Conservation (phyloP, 2,888 invertebrate species). For the Tromatobia lineatoria region DNA sequence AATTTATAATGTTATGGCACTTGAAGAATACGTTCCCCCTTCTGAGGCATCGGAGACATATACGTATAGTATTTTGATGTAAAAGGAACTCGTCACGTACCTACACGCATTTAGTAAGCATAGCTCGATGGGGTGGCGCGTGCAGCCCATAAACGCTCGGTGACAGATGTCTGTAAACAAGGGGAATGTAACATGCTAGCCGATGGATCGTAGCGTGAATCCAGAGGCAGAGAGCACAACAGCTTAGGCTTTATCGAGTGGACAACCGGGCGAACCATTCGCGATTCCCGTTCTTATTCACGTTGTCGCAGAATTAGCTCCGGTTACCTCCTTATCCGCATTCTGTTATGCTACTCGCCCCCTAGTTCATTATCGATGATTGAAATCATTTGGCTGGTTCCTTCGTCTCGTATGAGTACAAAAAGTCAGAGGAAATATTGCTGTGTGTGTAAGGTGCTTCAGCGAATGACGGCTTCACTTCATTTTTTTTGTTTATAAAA, state of each 20-base stretch:
- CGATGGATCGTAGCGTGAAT: slow-evolving; percentile 51
- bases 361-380: slow-evolving; percentile 41
- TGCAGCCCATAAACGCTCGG: slow-evolving; percentile 76
- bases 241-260: slow-evolving; percentile 80
- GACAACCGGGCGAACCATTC: slow-evolving; percentile 80
- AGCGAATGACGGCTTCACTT: too few relatives aligned
- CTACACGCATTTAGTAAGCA: slow-evolving; percentile 38
- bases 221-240: slow-evolving; percentile 65
- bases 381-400: slow-evolving; percentile 19
- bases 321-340: slow-evolving; percentile 50
- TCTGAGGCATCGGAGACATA: neutral
- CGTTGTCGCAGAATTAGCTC: slow-evolving; percentile 45
- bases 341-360: slow-evolving; percentile 58
- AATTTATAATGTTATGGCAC: neutral
- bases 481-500: too few relatives aligned
- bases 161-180: slow-evolving; percentile 85
- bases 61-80: neutral
- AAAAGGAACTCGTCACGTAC: slow-evolving; percentile 28
- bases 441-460: too few relatives aligned
- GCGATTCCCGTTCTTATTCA: slow-evolving; percentile 73
- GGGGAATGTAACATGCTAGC: slow-evolving; percentile 71
- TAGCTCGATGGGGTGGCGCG: slow-evolving; percentile 49
- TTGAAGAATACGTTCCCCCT: neutral
- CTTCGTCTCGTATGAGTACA: too few relatives aligned
- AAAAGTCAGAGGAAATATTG: too few relatives aligned